Base-by-base conservation (phyloP, 1,140 invertebrate species). In the Brachionus koreanus region DNA sequence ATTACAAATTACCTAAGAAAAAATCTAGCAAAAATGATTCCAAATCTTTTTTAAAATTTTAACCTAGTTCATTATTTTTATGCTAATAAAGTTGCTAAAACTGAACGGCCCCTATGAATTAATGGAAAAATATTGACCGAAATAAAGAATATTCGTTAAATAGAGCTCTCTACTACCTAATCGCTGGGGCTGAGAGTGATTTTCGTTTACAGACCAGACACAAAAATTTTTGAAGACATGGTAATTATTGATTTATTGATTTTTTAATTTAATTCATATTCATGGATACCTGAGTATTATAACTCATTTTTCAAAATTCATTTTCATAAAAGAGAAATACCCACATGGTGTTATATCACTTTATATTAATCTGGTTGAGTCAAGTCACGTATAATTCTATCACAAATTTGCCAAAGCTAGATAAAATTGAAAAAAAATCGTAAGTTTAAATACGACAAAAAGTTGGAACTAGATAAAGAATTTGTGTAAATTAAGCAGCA, bases 221-320 rank as follows among this genome's bases (percentile, higher is more conserved):
- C 63, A 29, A 33, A 10, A 65, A 12, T 23, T 37, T n/a, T 39
- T 39, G n/a, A 39, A 42, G 65, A 69, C 65, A 69, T 39, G 33
- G n/a, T 65, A 6, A 65, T 33, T 65, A 69, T 69, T 69, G 65
- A 69, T 23, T 69, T 69, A 69, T 69, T 69, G 65, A 69, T 69
- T 69, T 39, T 33, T n/a, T 25, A 13, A 33, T 65, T 33, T 29
- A 65, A 16, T 6, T 69, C 6, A 3, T 69, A n/a, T 39, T 69
- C 35, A 69, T 69, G 65, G 65, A 69, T 69, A 69, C 65, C 35
- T 69, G 37, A 39, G 65, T 69, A 12, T 39, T 33, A 29, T 65
- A 16, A 16, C 25, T 65, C 61, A 37, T 39, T 69, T 39, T n/a
- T 35, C 33, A 69, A 33, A 65, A 0, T 29, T 23, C n/a, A 35